Percentiles rank a stretch among this genome's conserved stretches.
phyloP scores from a whole-genome alignment of 2,888 invertebrate genomes.

The Mesoligia furuncula region DNA sequence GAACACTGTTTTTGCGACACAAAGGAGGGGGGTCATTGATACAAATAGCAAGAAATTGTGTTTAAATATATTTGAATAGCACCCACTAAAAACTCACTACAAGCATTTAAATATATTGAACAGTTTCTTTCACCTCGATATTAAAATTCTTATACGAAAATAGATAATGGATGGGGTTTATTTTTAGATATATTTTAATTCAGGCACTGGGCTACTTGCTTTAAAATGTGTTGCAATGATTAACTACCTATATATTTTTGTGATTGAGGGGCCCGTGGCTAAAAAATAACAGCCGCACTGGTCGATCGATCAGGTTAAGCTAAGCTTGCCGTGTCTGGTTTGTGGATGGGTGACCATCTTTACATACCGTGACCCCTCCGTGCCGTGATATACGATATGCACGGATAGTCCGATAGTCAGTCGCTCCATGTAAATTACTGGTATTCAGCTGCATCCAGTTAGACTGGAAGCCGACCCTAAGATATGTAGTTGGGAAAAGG shows the following conservation, averaged over 20 bases:
- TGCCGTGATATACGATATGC: no score
- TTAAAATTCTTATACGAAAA: slow-evolving; percentile 14
- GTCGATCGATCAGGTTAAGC: no score
- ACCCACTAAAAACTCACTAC: slow-evolving; percentile 40
- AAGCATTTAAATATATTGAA: slow-evolving; percentile 46
- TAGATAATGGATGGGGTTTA: slow-evolving; percentile 19
- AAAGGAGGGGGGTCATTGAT: slow-evolving; percentile 50
- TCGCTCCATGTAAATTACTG: no score
- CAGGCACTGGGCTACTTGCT: not conserved
- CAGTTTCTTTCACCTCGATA: slow-evolving; percentile 34
- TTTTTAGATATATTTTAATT: slow-evolving; percentile 16
- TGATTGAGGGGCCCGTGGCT: not conserved
- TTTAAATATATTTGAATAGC: slow-evolving; percentile 62
- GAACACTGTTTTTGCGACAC: slow-evolving; percentile 78
- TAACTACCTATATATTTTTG: slow-evolving; percentile 1
- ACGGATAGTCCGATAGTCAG: no score
- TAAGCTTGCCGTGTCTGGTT: no score
- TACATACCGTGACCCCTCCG: no score
- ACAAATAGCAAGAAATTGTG: slow-evolving; percentile 55
- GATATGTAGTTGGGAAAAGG: no score
- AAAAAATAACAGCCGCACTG: no score
- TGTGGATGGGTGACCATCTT: no score
- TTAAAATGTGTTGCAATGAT: not conserved
- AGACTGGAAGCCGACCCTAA: no score
- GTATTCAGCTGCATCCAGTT: no score